phyloP scores from a whole-genome alignment of 2,797 vertebrate species.

The Neomorphus geoffroyi region DNA sequence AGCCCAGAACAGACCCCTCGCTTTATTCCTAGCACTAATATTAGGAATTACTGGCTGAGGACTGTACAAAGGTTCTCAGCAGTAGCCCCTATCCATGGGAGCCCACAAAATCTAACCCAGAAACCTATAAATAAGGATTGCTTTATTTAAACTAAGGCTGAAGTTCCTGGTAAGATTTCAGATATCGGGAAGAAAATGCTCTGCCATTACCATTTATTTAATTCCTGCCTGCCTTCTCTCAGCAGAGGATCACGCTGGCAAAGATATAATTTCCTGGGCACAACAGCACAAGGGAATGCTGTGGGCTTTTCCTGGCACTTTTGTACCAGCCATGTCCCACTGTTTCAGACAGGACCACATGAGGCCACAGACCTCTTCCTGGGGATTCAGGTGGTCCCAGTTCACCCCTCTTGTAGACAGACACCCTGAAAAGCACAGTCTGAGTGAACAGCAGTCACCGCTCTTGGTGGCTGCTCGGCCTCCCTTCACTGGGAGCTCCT shows the following conservation, averaged over 20 bases:
- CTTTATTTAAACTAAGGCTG: neutral
- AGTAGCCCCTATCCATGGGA: neutral
- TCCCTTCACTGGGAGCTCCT: neutral
- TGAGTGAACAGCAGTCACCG: neutral
- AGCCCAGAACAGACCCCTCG: neutral
- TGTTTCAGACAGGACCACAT: neutral
- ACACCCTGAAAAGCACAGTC: neutral
- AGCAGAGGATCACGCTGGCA: neutral
- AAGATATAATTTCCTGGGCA: neutral
- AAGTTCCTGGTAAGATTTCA: neutral
- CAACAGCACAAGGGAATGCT: neutral
- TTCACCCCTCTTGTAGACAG: neutral
- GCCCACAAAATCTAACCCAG: neutral
- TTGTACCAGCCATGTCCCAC: neutral
- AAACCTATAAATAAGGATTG: neutral
- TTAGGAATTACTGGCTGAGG: neutral
- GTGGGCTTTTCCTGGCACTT: neutral
- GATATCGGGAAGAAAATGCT: neutral
- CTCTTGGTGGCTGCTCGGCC: neutral
- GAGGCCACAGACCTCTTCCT: neutral
- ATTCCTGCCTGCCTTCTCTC: neutral
- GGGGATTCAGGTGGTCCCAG: neutral
- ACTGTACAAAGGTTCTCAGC: neutral
- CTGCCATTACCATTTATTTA: neutral
- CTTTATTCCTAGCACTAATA: neutral